These are phyloP conservation scores for Marronus borbonicus DNA, from an alignment of 2,888 invertebrate genomes.

Conservation along the genomic window DNA sequence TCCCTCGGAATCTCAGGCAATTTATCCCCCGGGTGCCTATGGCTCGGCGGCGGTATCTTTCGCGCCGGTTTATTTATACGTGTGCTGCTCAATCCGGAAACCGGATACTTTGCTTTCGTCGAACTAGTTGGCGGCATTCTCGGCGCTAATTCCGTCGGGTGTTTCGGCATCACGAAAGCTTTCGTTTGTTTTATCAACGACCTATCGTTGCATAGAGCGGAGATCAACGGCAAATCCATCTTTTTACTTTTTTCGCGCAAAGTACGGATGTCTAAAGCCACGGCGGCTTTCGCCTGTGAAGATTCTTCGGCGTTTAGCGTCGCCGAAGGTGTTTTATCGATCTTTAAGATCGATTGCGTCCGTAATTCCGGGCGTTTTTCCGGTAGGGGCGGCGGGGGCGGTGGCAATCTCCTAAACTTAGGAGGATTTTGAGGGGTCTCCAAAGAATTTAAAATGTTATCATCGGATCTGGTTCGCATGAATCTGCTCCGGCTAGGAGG, in stretches of 20 bases:
- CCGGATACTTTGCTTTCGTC: slow-evolving; percentile 77
- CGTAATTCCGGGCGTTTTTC: slow-evolving; percentile 50
- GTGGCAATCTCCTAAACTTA: slow-evolving; percentile 74
- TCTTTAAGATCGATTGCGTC: slow-evolving; percentile 23
- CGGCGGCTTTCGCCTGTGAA: slow-evolving; percentile 52
- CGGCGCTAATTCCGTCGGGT: slow-evolving; percentile 66
- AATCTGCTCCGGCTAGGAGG: slow-evolving; percentile 76
- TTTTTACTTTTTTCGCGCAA: slow-evolving; percentile 91
- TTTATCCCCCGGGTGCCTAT: slow-evolving; percentile 85
- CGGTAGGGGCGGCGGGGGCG: slow-evolving; percentile 72
- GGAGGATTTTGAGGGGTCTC: slow-evolving; percentile 73
- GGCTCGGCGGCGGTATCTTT: slow-evolving; percentile 74
- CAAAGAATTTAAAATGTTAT: slow-evolving; percentile 83
- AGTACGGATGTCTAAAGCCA: slow-evolving; percentile 82
- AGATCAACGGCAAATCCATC: slow-evolving; percentile 91
- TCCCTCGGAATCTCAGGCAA: slow-evolving; percentile 78
- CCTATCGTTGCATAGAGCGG: slow-evolving; percentile 93
- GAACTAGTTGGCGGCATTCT: slow-evolving; percentile 63
- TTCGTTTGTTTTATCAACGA: slow-evolving; percentile 91
- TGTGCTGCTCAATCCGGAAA: slow-evolving; percentile 77
- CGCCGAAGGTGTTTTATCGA: slow-evolving; percentile 2
- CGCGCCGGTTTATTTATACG: slow-evolving; percentile 75
- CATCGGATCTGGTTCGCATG: slow-evolving; percentile 84
- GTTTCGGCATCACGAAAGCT: slow-evolving; percentile 86
- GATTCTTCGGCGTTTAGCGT: slow-evolving; percentile 44